These are phyloP conservation scores for Poeciliopsis paucimaculata DNA, from an alignment of 2,797 vertebrate genomes.

Conservation along the genomic window DNA sequence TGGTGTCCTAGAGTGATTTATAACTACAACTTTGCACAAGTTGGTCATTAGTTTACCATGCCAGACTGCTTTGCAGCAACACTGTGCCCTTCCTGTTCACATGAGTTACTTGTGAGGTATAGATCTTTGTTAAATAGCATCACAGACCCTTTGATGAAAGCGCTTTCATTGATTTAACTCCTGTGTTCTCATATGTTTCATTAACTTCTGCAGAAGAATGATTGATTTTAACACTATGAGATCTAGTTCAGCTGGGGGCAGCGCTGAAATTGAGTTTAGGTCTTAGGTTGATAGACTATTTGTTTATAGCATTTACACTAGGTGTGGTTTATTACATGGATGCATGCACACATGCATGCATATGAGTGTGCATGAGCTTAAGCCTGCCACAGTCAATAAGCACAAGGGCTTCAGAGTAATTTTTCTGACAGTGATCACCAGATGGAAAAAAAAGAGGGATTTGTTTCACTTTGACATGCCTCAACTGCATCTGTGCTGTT, in stretches of 20 bases:
- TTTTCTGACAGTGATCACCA: slow-evolving; percentile 19
- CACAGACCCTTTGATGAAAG: slow-evolving; percentile 30
- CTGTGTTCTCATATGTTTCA: slow-evolving; percentile 63
- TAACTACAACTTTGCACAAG: slow-evolving; percentile 5
- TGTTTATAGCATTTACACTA: slow-evolving; percentile 50
- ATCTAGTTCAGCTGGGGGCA: slow-evolving; percentile 48
- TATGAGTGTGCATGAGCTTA: slow-evolving; percentile 9
- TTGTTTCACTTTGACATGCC: slow-evolving; percentile 22
- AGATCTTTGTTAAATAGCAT: slow-evolving; percentile 31
- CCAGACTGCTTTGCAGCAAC: background rate
- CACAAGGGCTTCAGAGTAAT: slow-evolving; percentile 31
- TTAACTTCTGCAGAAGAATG: slow-evolving; percentile 63
- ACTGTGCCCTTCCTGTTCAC: slow-evolving; percentile 4
- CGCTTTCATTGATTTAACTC: slow-evolving; percentile 58
- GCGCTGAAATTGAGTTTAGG: slow-evolving; percentile 53
- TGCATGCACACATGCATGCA: slow-evolving; percentile 8
- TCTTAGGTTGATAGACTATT: slow-evolving; percentile 44
- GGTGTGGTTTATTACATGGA: slow-evolving; percentile 26
- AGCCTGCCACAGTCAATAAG: slow-evolving; percentile 39
- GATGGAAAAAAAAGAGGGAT: slow-evolving; percentile 1
- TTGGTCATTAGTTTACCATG: slow-evolving; percentile 15
- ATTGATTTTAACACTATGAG: slow-evolving; percentile 62
- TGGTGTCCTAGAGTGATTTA: slow-evolving; percentile 9
- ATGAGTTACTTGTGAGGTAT: slow-evolving; percentile 41
- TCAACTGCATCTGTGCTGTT: slow-evolving; percentile 5